Conservation (phyloP, 2,113 vertebrate species). For the Labrus mixtus region DNA sequence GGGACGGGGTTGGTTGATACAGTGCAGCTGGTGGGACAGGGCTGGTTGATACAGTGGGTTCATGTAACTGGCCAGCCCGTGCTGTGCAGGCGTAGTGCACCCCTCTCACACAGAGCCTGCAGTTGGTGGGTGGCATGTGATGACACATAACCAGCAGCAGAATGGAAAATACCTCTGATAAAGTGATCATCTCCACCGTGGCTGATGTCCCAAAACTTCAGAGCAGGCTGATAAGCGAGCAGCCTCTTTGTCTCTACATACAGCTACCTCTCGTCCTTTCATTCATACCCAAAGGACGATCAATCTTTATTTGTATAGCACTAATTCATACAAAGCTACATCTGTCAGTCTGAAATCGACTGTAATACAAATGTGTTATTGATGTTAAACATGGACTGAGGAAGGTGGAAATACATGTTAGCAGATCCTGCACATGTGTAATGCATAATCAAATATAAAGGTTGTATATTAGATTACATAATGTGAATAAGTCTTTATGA, state of each 20-base stretch:
- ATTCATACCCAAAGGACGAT: slow-evolving; percentile 17
- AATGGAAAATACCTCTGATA: slow-evolving; percentile 83
- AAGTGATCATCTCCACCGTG: slow-evolving; percentile 75
- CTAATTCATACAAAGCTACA: background rate
- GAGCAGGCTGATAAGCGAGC: slow-evolving; percentile 65
- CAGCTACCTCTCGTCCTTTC: slow-evolving; percentile 23
- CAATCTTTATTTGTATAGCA: too few species aligned
- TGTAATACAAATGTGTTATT: background rate
- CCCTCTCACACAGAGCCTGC: slow-evolving; percentile 57
- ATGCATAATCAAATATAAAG: slow-evolving; percentile 18
- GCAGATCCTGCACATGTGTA: background rate
- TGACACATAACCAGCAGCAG: slow-evolving; percentile 75
- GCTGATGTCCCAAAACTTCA: slow-evolving; percentile 53
- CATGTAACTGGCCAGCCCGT: slow-evolving; percentile 47
- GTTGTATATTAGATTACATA: too few species aligned
- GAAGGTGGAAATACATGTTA: background rate
- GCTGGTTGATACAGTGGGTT: slow-evolving; percentile 44
- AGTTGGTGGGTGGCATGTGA: slow-evolving; percentile 75
- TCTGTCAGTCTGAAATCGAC: background rate
- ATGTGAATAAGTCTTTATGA: too few species aligned
- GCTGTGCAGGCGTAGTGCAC: slow-evolving; percentile 60
- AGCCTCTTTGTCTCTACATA: slow-evolving; percentile 59
- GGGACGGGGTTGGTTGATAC: slow-evolving; percentile 36
- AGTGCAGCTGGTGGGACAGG: slow-evolving; percentile 50
- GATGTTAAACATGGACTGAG: background rate